Conservation (phyloP, 2,113 vertebrate species). For the Myiozetetes cayanensis region DNA sequence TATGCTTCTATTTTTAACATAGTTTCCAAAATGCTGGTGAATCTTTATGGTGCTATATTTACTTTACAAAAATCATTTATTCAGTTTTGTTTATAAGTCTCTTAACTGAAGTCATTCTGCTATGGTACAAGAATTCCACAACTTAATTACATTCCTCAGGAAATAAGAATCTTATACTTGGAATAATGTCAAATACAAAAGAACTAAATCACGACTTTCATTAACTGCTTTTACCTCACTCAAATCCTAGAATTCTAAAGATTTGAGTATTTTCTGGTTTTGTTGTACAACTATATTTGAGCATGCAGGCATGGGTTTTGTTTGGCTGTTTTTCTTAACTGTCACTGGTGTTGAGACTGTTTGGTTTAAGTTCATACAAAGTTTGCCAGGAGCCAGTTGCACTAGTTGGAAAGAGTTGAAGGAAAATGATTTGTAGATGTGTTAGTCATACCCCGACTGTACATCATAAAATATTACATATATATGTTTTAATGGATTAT, state of each 20-base stretch:
- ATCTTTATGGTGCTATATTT: background rate
- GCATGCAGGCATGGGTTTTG: background rate
- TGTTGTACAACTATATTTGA: background rate
- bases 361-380: background rate
- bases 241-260: background rate
- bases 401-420: background rate
- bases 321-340: background rate
- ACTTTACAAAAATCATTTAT: background rate
- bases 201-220: background rate
- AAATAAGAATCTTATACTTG: background rate
- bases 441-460: background rate
- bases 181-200: background rate
- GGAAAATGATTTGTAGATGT: background rate
- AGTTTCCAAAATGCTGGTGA: background rate
- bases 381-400: background rate
- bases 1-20: background rate
- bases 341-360: background rate
- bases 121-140: background rate
- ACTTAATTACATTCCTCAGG: constrained; percentile 19
- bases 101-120: background rate
- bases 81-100: background rate
- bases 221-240: background rate
- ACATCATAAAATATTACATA: background rate
- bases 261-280: background rate
- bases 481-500: background rate